phyloP scores from a whole-genome alignment of 1,140 invertebrate genomes.

The Apis laboriosa region DNA sequence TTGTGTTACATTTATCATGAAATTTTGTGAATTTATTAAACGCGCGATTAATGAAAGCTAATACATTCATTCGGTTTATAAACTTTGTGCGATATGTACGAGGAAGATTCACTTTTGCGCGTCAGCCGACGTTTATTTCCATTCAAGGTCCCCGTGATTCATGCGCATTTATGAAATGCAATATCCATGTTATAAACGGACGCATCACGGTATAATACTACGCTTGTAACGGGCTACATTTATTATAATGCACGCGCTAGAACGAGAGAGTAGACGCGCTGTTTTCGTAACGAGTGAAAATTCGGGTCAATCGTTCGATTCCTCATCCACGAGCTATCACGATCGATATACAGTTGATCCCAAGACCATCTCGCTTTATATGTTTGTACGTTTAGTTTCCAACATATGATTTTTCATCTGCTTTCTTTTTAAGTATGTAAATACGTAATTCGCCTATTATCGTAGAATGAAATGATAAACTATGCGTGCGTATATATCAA shows the following conservation, averaged over 20 bases:
- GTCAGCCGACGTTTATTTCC: slow-evolving; percentile 17
- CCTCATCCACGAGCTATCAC: slow-evolving; percentile 41
- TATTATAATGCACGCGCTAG: slow-evolving; percentile 16
- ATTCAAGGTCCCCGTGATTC: slow-evolving; percentile 43
- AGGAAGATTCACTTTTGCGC: slow-evolving; percentile 18
- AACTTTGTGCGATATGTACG: neutral
- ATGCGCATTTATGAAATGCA: slow-evolving; percentile 38
- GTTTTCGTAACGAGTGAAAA: slow-evolving; percentile 46
- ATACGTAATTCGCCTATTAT: too few relatives aligned
- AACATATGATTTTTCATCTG: too few relatives aligned
- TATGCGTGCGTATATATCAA: too few relatives aligned
- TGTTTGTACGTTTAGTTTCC: too few relatives aligned
- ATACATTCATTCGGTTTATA: neutral
- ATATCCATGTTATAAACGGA: slow-evolving; percentile 1
- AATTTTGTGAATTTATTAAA: neutral
- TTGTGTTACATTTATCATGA: neutral
- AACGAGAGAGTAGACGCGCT: slow-evolving; percentile 35
- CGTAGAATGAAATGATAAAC: too few relatives aligned
- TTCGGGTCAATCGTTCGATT: slow-evolving; percentile 59
- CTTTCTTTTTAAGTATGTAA: too few relatives aligned
- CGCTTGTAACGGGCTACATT: neutral
- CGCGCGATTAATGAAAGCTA: neutral
- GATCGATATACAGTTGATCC: slow-evolving; percentile 23
- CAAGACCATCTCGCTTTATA: too few relatives aligned
- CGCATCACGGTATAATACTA: neutral